Percentiles rank a stretch among this genome's conserved stretches.
These are phyloP conservation scores for Perdix hodgsoniae DNA, from an alignment of 2,797 vertebrate genomes.

Conservation along the genomic window DNA sequence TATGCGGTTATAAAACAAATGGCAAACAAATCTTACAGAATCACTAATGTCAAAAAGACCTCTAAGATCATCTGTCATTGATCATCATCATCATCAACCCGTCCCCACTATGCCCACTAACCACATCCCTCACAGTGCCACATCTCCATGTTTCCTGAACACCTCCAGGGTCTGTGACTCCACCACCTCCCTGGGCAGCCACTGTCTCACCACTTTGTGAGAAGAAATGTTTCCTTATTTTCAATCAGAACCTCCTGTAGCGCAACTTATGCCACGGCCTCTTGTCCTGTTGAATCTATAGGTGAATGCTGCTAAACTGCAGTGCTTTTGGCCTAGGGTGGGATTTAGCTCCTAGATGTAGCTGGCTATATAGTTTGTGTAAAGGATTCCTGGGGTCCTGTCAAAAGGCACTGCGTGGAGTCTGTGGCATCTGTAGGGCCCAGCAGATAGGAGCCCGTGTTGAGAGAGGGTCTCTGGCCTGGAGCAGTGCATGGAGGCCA, in stretches of 20 bases:
- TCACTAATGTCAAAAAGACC: too few species aligned
- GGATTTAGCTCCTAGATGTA: background rate
- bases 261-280: too few species aligned
- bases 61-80: too few species aligned
- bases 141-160: too few species aligned
- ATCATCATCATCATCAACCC: too few species aligned
- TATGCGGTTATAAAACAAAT: background rate
- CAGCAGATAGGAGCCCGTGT: background rate
- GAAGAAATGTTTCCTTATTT: too few species aligned
- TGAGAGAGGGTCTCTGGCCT: background rate
- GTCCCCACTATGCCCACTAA: too few species aligned
- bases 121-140: too few species aligned
- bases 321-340: fast-evolving
- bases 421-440: background rate
- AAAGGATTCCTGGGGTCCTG: background rate
- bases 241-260: too few species aligned
- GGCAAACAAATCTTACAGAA: background rate
- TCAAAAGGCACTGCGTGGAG: background rate
- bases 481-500: background rate
- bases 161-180: too few species aligned
- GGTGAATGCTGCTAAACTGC: background rate
- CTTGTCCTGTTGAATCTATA: background rate
- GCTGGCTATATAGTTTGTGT: background rate
- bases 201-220: too few species aligned
- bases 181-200: too few species aligned